phyloP scores from a whole-genome alignment of 1,140 invertebrate genomes.

The Arctopsyche grandis region DNA sequence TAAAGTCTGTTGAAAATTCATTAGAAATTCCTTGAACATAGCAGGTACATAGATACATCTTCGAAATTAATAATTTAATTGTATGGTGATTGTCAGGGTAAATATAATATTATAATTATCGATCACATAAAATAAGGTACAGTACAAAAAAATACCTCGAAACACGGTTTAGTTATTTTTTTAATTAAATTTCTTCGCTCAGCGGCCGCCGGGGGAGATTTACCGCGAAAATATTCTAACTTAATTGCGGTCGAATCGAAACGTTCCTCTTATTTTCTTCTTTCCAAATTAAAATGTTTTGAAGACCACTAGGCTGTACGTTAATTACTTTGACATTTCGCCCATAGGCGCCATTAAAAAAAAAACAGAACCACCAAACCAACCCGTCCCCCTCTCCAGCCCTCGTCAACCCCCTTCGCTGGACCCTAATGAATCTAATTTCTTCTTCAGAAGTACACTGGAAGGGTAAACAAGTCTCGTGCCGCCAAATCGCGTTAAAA shows the following conservation, averaged over 20 bases:
- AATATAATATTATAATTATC: no score
- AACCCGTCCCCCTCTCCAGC: neutral
- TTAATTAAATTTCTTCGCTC: conserved; percentile 24
- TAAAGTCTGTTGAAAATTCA: no score
- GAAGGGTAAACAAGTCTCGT: conserved; percentile 29
- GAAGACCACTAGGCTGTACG: conserved; percentile 13
- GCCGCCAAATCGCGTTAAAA: conserved; percentile 25
- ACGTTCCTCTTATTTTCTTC: conserved; percentile 16
- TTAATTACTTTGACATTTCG: conserved; percentile 38
- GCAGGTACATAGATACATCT: no score
- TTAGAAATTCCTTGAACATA: no score
- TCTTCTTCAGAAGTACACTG: neutral
- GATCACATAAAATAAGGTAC: no score
- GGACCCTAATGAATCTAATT: conserved; percentile 40
- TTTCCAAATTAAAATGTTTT: conserved; percentile 33
- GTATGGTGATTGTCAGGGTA: no score
- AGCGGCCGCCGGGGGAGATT: conserved; percentile 8
- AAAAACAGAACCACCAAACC: neutral
- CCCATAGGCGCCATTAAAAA: conserved; percentile 24
- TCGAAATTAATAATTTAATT: no score
- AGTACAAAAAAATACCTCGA: neutral
- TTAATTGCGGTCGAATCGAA: conserved; percentile 27
- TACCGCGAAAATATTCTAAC: conserved; percentile 25
- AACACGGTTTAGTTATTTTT: conserved; percentile 15
- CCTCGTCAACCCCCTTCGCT: neutral